Evolutionary conservation across 2,888 invertebrate species (phyloP), one percentile per base, ranked within the genome.

Genomic region (Pherbina coryleti): DNA sequence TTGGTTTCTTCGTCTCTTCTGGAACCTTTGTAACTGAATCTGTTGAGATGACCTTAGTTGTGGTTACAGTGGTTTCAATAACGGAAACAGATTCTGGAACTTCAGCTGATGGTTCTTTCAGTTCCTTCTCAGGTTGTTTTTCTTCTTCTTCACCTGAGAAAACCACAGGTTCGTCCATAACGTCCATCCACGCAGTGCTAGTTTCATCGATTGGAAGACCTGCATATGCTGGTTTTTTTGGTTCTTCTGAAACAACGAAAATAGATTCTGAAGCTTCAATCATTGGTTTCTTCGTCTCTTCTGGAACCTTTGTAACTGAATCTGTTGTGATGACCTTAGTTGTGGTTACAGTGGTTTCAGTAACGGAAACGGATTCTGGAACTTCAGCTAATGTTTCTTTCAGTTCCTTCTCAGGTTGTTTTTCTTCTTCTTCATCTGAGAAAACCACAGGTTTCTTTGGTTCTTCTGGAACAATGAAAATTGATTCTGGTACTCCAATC

Each of bases 121-220:
- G 17, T 3, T 70, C n/a, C 9, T 64, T 31, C 9, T 72, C 25
- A 17, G 19, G 0, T 8, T 62, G 5, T 7, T 17, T n/a, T 77
- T 78, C 74, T 31, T 77, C 77, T 34, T 77, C 85, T 57, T 87
- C 85, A 69, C 83, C 85, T 2, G 84, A 84, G 69, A 86, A 82
- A 5, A 79, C 80, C 76, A 84, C 83, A 7, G 85, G 83, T 25
- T 86, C 85, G 17, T 85, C 85, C 49, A 84, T 44, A 19, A 85
- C 87, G 76, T 89, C 87, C 83, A 90, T 85, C 85, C 89, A 90
- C 3, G 85, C 78, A 67, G 82, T 85, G 28, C 86, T 81, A 0
- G 87, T 81, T 22, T 87, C 85, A 79, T 88, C 87, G 25, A 86
- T 83, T 17, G 87, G 86, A 72, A 86, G 81, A 75, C 86, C 87